A percentile compares a stretch with the other conserved stretches of the same genome.
These are phyloP conservation scores for Leptodirus hochenwartii DNA, from an alignment of 2,888 invertebrate species.

Conservation along the genomic window DNA sequence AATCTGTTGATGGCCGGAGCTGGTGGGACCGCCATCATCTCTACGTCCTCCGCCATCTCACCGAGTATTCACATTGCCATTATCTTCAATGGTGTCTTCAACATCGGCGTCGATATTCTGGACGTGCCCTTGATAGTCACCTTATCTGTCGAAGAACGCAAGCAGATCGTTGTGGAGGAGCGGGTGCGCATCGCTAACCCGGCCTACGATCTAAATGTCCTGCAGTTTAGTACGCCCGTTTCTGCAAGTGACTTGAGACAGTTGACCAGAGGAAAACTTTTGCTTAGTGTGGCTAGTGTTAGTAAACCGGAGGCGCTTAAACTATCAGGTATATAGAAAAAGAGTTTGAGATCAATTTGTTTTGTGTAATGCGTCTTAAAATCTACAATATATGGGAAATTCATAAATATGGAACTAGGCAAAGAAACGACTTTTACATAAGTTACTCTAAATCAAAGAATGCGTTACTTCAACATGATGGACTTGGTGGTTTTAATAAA, in stretches of 20 bases:
- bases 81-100: slow-evolving; percentile 67
- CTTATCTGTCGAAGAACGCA: slow-evolving; percentile 51
- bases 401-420: too few species aligned
- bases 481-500: too few species aligned
- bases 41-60: slow-evolving; percentile 59
- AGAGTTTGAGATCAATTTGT: too few species aligned
- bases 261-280: slow-evolving; percentile 56
- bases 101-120: slow-evolving; percentile 36
- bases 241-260: slow-evolving; percentile 57
- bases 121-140: slow-evolving; percentile 53
- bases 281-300: slow-evolving; percentile 50
- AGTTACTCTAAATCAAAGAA: too few species aligned
- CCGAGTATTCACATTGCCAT: slow-evolving; percentile 67
- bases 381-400: too few species aligned
- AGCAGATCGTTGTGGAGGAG: slow-evolving; percentile 57
- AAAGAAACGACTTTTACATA: too few species aligned
- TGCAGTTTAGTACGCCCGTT: slow-evolving; percentile 64
- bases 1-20: slow-evolving; percentile 37
- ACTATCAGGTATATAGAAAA: slow-evolving; percentile 50
- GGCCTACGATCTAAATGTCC: slow-evolving; percentile 53
- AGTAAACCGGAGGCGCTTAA: slow-evolving; percentile 42
- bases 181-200: slow-evolving; percentile 50
- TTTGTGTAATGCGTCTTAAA: too few species aligned
- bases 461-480: too few species aligned
- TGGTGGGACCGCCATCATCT: slow-evolving; percentile 74